Percentiles rank a stretch among this genome's conserved stretches.
Conservation (phyloP, 2,888 invertebrate species). For the Serripes groenlandicus region DNA sequence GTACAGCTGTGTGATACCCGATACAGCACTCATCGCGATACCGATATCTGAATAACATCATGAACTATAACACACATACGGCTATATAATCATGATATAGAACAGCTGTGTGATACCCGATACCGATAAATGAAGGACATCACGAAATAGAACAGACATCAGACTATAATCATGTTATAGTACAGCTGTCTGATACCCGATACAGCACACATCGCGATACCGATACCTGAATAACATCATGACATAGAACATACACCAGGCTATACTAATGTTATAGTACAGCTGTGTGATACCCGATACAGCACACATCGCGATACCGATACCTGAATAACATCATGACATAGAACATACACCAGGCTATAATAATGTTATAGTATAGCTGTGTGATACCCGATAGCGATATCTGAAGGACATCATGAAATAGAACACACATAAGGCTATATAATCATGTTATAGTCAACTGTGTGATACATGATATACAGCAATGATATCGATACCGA, state of each 20-base stretch:
- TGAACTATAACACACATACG: background rate
- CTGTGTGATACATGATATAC: too few species aligned
- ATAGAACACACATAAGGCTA: background rate
- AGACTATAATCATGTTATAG: conserved; percentile 78
- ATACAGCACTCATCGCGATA: conserved; percentile 73
- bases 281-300: conserved; percentile 72
- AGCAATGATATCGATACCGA: too few species aligned
- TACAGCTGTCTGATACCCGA: conserved; percentile 74
- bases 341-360: conserved; percentile 77
- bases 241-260: conserved; percentile 77
- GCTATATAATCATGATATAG: background rate
- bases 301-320: conserved; percentile 74
- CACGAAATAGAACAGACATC: conserved; percentile 75
- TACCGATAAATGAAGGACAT: conserved; percentile 69
- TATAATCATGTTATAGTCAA: too few species aligned
- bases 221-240: conserved; percentile 75
- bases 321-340: conserved; percentile 74
- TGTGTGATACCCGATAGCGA: conserved; percentile 73
- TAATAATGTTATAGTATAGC: conserved; percentile 79
- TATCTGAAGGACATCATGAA: too few species aligned
- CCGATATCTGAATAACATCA: conserved; percentile 59
- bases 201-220: conserved; percentile 72
- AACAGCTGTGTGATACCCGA: background rate
- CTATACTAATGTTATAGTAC: conserved; percentile 79
- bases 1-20: conserved; percentile 74